phyloP scores from a whole-genome alignment of 2,797 vertebrate species.

The Sebastes iracundus region DNA sequence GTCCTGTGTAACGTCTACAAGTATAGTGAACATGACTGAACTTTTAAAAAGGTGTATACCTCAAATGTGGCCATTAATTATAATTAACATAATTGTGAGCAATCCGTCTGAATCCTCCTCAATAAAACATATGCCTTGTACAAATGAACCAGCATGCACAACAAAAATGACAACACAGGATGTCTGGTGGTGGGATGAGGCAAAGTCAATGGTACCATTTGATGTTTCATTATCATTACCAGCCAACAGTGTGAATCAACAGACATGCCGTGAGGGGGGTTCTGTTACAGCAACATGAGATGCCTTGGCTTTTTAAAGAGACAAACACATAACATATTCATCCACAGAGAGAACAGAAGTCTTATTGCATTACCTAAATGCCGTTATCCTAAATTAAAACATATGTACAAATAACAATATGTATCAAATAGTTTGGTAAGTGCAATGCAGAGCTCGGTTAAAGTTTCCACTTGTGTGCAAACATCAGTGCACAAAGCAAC shows the following conservation, averaged over 20 bases:
- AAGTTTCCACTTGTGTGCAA: slow-evolving; percentile 66
- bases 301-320: slow-evolving; percentile 76
- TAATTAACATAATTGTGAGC: not conserved
- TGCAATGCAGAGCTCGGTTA: slow-evolving; percentile 75
- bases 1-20: slow-evolving; percentile 22
- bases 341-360: slow-evolving; percentile 60
- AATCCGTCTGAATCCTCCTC: slow-evolving; percentile 9
- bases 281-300: slow-evolving; percentile 71
- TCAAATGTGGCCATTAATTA: slow-evolving; percentile 7
- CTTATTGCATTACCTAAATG: slow-evolving; percentile 85
- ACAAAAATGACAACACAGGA: slow-evolving; percentile 35
- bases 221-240: slow-evolving; percentile 31
- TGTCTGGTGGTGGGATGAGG: slow-evolving; percentile 33
- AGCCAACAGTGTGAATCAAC: slow-evolving; percentile 38
- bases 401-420: slow-evolving; percentile 72
- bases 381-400: slow-evolving; percentile 71
- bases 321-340: slow-evolving; percentile 62
- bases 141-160: slow-evolving; percentile 43
- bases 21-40: not conserved
- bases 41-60: not conserved
- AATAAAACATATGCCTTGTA: slow-evolving; percentile 31
- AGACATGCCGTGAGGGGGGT: slow-evolving; percentile 54
- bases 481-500: slow-evolving; percentile 62
- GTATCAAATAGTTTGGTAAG: slow-evolving; percentile 79
- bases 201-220: slow-evolving; percentile 31